Evolutionary conservation across 1,140 invertebrate species (phyloP).

Genomic region (Bombus vancouverensis): DNA sequence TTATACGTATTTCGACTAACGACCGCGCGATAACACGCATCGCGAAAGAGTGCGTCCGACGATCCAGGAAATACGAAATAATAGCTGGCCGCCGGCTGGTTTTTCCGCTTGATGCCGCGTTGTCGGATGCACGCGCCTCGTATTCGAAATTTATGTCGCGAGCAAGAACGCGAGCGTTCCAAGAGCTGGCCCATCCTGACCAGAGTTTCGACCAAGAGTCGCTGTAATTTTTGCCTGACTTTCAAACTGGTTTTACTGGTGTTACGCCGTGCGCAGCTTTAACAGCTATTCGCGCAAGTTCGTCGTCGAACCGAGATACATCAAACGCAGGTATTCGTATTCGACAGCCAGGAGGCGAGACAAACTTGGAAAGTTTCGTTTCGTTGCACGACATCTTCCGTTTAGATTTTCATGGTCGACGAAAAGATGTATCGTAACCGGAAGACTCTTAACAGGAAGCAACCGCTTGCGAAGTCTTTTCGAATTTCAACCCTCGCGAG

Average conservation of each 20-base stretch:
- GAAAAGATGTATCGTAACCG: too few relatives aligned
- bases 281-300: background rate
- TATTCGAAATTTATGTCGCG: background rate
- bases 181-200: background rate
- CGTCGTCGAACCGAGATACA: background rate
- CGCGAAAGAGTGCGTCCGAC: background rate
- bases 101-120: background rate
- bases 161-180: background rate
- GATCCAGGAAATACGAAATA: background rate
- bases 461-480: background rate
- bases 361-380: background rate
- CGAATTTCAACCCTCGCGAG: background rate
- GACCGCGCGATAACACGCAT: background rate
- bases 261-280: background rate
- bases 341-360: rapidly evolving
- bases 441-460: background rate
- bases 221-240: background rate
- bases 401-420: background rate
- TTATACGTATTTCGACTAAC: background rate
- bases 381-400: background rate
- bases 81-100: background rate
- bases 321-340: background rate
- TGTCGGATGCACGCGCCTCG: background rate
- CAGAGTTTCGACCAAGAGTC: background rate
- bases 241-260: conserved; percentile 21